Evolutionary conservation across 1,140 invertebrate genomes (phyloP), one percentile per base, ranked within the genome.

Genomic region (Eriosoma lanigerum): DNA sequence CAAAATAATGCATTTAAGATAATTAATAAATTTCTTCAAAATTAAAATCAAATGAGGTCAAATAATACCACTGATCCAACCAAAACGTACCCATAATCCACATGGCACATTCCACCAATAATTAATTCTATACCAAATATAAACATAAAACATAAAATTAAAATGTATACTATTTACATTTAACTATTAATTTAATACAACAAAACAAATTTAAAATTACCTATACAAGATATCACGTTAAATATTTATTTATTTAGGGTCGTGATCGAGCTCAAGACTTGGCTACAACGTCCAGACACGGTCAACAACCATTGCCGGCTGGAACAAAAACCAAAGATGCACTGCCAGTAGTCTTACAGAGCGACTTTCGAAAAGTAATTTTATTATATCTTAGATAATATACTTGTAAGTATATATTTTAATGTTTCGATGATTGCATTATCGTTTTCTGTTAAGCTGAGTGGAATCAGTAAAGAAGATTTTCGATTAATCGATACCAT

Each of bases 401-500:
- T 32, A 17, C 32, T 82, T 62, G 26, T 68, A 32, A 60, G 58
- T 82, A 46, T 75, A 44, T 50, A 83, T 24, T 82, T 44, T 1
- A 56, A 10, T 58, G n/a, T 56, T n/a, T 10, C 10, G 2, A 48
- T 38, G n/a, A n/a, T n/a, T n/a, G n/a, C n/a, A n/a, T n/a, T n/a
- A n/a, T 38, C 32, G 8, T 38, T 38, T 38, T 38, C 8, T 48
- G 88, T 88, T 80, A 87, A 94, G 93, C 92, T 95, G 84, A 95
- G 93, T 86, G 95, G 95, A 84, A 96, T 97, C 84, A 96, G 94
- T 85, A 94, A 93, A 84, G 95, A 97, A 87, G 96, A 97, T 87
- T 97, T 97, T 89, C 93, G 95, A 83, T 95, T 97, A 89, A 94
- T 97, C 89, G 95, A 97, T 88, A 94, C 94, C 82, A 92, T 97